phyloP scores from a whole-genome alignment of 2,797 vertebrate genomes.

The Oreonectes daqikongensis region DNA sequence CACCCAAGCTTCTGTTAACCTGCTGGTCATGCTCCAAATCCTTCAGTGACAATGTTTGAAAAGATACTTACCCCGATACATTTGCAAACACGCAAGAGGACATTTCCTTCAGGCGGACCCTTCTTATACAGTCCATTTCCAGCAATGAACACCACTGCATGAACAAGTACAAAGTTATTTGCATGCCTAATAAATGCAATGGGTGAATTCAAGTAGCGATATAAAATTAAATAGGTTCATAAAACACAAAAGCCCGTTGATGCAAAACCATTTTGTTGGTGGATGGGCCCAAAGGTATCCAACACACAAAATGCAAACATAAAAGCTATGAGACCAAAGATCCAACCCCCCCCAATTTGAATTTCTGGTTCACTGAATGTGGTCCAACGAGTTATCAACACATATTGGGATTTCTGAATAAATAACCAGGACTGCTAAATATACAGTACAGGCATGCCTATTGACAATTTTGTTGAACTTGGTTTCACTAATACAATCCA shows the following conservation, averaged over 20 bases:
- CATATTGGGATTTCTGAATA: conserved; percentile 2
- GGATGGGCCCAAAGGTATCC: neutral
- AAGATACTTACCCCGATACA: conserved; percentile 86
- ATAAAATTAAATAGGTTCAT: neutral
- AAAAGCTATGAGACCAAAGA: neutral
- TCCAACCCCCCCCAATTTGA: neutral
- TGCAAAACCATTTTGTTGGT: neutral
- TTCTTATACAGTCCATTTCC: conserved; percentile 90
- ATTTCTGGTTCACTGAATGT: conserved; percentile 12
- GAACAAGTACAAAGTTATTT: neutral
- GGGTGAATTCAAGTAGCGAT: neutral
- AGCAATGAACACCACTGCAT: conserved; percentile 61
- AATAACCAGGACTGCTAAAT: conserved; percentile 5
- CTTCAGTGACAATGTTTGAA: neutral
- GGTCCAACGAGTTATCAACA: neutral
- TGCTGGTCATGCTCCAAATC: neutral
- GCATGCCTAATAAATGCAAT: neutral
- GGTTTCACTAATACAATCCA: conserved; percentile 10
- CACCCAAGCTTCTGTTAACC: neutral
- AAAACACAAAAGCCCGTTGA: too few relatives aligned
- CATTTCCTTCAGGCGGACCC: conserved; percentile 87
- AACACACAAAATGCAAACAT: neutral
- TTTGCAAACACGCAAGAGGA: conserved; percentile 85
- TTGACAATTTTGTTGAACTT: neutral
- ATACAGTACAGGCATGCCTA: neutral